A percentile compares a stretch with the other conserved stretches of the same genome.
These are phyloP conservation scores for Gymnocephalus cernua DNA, from an alignment of 2,113 vertebrate genomes.

Conservation along the genomic window DNA sequence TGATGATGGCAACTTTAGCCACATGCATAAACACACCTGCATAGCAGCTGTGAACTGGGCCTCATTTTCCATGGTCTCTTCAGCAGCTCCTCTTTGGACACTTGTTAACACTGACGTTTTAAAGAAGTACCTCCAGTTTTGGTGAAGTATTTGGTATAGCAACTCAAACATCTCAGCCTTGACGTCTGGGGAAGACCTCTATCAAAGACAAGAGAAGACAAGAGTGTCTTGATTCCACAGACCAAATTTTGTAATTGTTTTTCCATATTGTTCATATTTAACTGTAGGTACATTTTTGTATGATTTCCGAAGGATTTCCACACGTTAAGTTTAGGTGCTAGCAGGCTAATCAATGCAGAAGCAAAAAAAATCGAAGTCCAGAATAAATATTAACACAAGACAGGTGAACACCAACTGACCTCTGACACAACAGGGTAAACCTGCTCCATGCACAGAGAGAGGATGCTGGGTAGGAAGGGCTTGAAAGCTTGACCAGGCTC, in stretches of 20 bases:
- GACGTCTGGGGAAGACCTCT: conserved; percentile 97
- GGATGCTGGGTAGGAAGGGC: conserved; percentile 96
- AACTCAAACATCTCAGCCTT: conserved; percentile 97
- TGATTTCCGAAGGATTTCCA: too few species aligned
- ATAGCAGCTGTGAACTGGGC: conserved; percentile 96
- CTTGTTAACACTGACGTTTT: conserved; percentile 94
- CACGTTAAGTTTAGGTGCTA: not conserved
- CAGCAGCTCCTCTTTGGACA: conserved; percentile 89
- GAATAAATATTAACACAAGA: not conserved
- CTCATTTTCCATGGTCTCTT: conserved; percentile 97
- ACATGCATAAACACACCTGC: conserved; percentile 87
- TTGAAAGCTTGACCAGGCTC: conserved; percentile 98
- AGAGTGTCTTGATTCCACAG: not conserved
- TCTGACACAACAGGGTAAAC: conserved; percentile 98
- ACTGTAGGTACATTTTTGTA: not conserved
- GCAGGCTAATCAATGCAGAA: not conserved
- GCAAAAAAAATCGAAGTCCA: not conserved
- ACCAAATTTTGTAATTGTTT: not conserved
- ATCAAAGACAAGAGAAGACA: conserved; percentile 8
- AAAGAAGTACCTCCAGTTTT: conserved; percentile 99
- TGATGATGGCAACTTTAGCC: not conserved
- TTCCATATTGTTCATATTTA: not conserved
- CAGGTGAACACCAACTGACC: conserved; percentile 80
- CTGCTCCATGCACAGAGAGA: conserved; percentile 97
- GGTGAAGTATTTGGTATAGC: conserved; percentile 96